Percentiles rank a stretch among this genome's conserved stretches.
Conservation (phyloP, 1,140 invertebrate genomes). For the Plectus sambesii region DNA sequence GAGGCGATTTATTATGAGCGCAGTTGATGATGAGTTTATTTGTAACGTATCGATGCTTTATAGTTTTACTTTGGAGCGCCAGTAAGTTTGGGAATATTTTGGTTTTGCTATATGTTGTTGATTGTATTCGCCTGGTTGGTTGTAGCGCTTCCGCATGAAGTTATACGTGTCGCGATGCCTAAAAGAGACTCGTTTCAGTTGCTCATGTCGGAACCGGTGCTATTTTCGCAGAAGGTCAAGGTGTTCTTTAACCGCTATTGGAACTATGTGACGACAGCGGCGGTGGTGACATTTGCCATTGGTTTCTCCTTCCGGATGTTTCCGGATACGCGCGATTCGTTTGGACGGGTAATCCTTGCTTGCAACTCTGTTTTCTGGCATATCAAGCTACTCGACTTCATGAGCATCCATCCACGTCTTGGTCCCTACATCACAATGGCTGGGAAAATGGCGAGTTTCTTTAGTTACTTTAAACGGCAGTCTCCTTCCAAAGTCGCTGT, state of each 20-base stretch:
- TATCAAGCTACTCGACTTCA: conserved; percentile 65
- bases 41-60: too few species aligned
- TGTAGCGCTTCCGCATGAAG: too few species aligned
- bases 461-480: too few species aligned
- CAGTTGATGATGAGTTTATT: too few species aligned
- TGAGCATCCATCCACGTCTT: conserved; percentile 41
- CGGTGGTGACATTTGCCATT: conserved; percentile 33
- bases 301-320: conserved; percentile 34
- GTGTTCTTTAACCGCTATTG: conserved; percentile 38
- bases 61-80: too few species aligned
- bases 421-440: conserved; percentile 96
- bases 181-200: too few species aligned
- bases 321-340: conserved; percentile 7
- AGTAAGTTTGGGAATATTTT: too few species aligned
- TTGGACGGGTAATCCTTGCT: conserved; percentile 57
- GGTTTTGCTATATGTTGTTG: conserved; percentile 1
- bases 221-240: conserved; percentile 33
- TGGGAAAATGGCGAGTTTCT: conserved; percentile 81
- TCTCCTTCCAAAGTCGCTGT: too few species aligned
- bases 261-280: conserved; percentile 35
- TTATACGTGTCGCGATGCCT: too few species aligned
- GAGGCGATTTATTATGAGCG: too few species aligned
- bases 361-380: conserved; percentile 61
- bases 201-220: conserved; percentile 36
- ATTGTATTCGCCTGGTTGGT: background rate